Base-by-base conservation (phyloP, 2,113 vertebrate species). In the Eurypyga helias region DNA sequence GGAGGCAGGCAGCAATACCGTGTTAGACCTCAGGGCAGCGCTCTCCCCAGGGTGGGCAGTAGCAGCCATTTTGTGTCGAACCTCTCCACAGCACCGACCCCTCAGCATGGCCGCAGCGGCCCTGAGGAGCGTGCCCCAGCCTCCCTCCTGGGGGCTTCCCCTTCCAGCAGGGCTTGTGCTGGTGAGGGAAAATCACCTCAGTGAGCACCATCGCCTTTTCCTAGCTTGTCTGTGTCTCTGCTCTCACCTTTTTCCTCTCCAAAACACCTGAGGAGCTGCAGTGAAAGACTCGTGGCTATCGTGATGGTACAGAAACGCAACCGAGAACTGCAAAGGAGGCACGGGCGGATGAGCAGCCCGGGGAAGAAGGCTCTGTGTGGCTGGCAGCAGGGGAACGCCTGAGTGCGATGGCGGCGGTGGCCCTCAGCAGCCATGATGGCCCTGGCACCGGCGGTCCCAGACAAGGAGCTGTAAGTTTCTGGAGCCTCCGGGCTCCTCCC, bases 391-490 rank as follows among this genome's bases (percentile, higher is more conserved):
- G 38, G 0, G 5, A 70, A 17, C 15, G 11, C 19, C 58, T 51
- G 33, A 51, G 52, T 67, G 26, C 0, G 0, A n/a, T 51, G 54
- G 26, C 1, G 0, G 31, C 11, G 1, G 26, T 26, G 8, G 77
- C 14, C 75, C 24, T 70, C 1, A 1, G 52, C 29, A 36, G 79
- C 43, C 0, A 0, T 13, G 66, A 17, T 62, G 83, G 54, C 2
- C 8, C 18, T 10, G 8, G 48, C 38, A 10, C 9, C 28, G 0
- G 2, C 1, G 1, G 24, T 15, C 14, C 41, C 60, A 52, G 34
- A 7, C 1, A 10, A 12, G 28, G 54, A 34, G 31, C 3, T 19
- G 12, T 17, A 18, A 86, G 72, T 81, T 94, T 81, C 33, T 80
- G 52, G 43, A 48, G 61, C 57, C 29, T 87, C 34, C 0, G 1